These are phyloP conservation scores for Sebastes variabilis DNA, from an alignment of 2,797 vertebrate species.

Conservation along the genomic window DNA sequence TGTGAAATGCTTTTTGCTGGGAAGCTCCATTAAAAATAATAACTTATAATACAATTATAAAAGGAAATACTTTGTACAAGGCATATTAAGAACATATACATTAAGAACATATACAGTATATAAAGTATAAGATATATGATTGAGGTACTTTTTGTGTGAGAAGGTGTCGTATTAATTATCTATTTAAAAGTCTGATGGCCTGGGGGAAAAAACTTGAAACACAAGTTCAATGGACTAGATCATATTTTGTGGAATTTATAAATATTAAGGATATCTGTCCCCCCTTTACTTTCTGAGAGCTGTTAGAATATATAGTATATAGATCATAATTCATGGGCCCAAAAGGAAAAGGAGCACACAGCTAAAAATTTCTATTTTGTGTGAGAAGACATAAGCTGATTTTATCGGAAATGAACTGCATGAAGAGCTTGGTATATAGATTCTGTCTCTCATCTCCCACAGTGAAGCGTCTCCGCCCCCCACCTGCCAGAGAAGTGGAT, in stretches of 20 bases:
- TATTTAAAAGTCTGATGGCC: too few relatives aligned
- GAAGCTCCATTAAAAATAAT: too few relatives aligned
- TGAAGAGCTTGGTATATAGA: not conserved
- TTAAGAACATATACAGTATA: too few relatives aligned
- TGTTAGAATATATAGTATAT: not conserved
- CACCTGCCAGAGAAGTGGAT: constrained; percentile 19
- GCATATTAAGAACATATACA: too few relatives aligned
- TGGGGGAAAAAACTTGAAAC: too few relatives aligned
- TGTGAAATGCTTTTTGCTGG: too few relatives aligned
- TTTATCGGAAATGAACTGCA: not conserved
- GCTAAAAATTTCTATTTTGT: not conserved
- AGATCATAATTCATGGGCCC: not conserved
- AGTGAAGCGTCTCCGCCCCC: constrained; percentile 38
- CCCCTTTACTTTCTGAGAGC: not conserved
- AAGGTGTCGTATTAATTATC: too few relatives aligned
- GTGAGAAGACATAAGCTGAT: not conserved
- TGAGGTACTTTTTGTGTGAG: too few relatives aligned
- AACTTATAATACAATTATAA: too few relatives aligned
- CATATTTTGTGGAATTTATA: not conserved
- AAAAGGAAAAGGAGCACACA: not conserved
- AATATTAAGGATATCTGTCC: not conserved
- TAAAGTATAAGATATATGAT: too few relatives aligned
- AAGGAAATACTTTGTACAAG: too few relatives aligned
- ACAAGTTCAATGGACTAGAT: not conserved
- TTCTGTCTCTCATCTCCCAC: not conserved